Evolutionary conservation across 2,888 invertebrate genomes (phyloP).

Genomic region (Sabatieria punctata): DNA sequence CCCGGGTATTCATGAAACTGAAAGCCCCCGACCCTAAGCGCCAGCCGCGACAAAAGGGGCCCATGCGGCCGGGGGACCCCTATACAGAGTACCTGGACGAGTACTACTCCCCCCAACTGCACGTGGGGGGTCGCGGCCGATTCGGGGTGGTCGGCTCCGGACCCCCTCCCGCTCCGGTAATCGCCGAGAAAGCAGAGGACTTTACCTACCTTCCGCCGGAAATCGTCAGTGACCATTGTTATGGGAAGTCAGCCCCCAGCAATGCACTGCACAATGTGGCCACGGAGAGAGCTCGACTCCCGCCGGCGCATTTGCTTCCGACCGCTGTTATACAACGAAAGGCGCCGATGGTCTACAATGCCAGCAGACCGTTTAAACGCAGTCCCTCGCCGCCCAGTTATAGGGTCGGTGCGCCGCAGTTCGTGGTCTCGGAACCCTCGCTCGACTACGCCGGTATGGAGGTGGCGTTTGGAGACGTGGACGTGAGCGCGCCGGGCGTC

Average conservation of each 20-base stretch:
- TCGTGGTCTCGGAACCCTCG: too few relatives aligned
- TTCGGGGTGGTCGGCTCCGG: not conserved
- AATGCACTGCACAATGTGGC: not conserved
- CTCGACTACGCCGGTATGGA: not conserved
- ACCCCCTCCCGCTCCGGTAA: not conserved
- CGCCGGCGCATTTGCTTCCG: too few relatives aligned
- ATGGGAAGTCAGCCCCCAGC: not conserved
- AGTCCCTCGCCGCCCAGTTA: too few relatives aligned
- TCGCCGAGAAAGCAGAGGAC: not conserved
- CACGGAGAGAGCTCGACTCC: too few relatives aligned
- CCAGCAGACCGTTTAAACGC: too few relatives aligned
- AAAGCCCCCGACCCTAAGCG: too few relatives aligned
- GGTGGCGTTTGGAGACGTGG: not conserved
- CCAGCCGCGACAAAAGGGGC: too few relatives aligned
- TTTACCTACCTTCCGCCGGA: conserved; percentile 2
- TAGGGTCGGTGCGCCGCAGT: too few relatives aligned
- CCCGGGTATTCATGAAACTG: too few relatives aligned
- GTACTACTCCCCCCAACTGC: not conserved
- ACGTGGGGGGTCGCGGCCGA: not conserved
- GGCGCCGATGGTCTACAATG: too few relatives aligned
- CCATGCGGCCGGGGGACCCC: too few relatives aligned
- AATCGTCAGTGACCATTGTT: conserved; percentile 7
- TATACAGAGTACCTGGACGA: not conserved
- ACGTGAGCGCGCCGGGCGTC: not conserved
- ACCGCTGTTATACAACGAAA: too few relatives aligned